phyloP scores from a whole-genome alignment of 53 echinoderm and acorn worm genomes.

The Echinometra lucunter region DNA sequence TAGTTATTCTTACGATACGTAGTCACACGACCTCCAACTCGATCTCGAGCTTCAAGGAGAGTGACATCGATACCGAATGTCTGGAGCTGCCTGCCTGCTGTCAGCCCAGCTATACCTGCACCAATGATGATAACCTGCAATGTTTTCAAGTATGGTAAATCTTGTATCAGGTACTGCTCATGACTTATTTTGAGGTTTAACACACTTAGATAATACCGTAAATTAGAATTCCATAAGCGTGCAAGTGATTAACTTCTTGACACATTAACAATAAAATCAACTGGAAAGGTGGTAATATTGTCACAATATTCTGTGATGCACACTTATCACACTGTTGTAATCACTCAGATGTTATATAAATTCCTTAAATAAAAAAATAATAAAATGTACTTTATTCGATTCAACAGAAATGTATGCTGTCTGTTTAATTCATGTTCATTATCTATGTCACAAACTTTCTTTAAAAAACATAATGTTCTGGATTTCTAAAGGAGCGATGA shows the following conservation, averaged over 20 bases:
- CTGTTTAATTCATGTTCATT: background rate
- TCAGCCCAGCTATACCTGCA: conserved; percentile 93
- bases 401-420: background rate
- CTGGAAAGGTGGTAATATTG: background rate
- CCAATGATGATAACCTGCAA: conserved; percentile 85
- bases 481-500: background rate
- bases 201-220: background rate
- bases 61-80: conserved; percentile 95
- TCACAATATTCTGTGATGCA: background rate
- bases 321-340: too few relatives aligned
- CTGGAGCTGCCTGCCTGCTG: conserved; percentile 94
- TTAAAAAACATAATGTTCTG: background rate
- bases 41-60: conserved; percentile 92
- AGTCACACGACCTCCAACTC: conserved; percentile 96
- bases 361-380: too few relatives aligned
- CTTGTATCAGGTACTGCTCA: too few relatives aligned
- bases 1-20: conserved; percentile 97
- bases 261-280: background rate
- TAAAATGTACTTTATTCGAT: background rate
- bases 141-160: background rate
- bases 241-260: too few relatives aligned
- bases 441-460: too few relatives aligned
- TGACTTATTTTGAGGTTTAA: background rate
- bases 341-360: too few relatives aligned
- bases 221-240: background rate